These are phyloP conservation scores for Osmerus eperlanus DNA, from an alignment of 2,113 vertebrate genomes.

Conservation along the genomic window DNA sequence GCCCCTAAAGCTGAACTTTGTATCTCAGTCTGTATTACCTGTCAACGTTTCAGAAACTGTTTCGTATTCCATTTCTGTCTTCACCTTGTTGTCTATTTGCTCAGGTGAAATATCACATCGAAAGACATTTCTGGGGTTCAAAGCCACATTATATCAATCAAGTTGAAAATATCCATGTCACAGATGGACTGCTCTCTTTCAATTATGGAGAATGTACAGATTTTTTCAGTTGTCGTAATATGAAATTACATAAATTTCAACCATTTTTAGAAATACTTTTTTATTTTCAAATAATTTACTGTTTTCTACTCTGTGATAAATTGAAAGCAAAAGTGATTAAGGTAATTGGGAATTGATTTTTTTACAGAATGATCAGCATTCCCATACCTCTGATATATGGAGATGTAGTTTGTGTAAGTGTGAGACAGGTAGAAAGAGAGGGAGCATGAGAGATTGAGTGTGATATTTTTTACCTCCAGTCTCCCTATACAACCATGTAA, in stretches of 20 bases:
- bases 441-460: too few species aligned
- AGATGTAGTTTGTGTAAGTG: too few species aligned
- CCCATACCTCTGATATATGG: too few species aligned
- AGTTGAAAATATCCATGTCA: not conserved
- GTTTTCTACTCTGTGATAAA: not conserved
- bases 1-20: not conserved
- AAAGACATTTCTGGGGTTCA: not conserved
- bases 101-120: slow-evolving; percentile 15
- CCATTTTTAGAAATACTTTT: not conserved
- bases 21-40: not conserved
- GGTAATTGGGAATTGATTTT: not conserved
- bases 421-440: too few species aligned
- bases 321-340: not conserved
- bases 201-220: slow-evolving; percentile 8
- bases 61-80: not conserved
- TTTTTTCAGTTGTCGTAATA: slow-evolving; percentile 8
- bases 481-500: not conserved
- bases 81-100: not conserved
- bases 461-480: not conserved
- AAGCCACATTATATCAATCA: not conserved
- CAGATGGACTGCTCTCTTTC: not conserved
- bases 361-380: not conserved
- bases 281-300: not conserved
- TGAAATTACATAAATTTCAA: not conserved
- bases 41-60: not conserved